Base-by-base conservation (phyloP, 1,140 invertebrate species). In the Tetranychus urticae region DNA sequence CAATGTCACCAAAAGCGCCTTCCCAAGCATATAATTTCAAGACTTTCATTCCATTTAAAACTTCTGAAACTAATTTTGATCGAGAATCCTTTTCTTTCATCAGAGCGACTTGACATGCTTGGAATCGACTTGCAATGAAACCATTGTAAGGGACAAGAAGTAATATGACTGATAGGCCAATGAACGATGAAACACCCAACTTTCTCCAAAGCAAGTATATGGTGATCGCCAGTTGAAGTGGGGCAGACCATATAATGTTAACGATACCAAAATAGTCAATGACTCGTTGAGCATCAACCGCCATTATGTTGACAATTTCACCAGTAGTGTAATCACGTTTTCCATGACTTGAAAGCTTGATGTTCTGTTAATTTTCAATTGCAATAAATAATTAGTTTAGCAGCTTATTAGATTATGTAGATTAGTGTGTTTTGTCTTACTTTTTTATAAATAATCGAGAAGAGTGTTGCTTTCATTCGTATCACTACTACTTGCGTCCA, bases 401-500 rank as follows among this genome's bases (percentile, higher is more conserved):
- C 23, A 23, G 23, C 23, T 23, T 23, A 23, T 23, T 23, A 23
- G 23, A 23, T 23, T 23, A 23, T 23, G 23, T 23, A 23, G 23
- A 23, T 23, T 23, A 23, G 23, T 23, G 23, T 23, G 23, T 23
- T 23, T 23, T 23, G 23, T 23, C 23, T 23, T 23, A 74, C 66
- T 66, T 75, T 74, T 45, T 67, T 63, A 66, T 71, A 76, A 33
- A 76, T 69, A 4, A 71, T 66, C 10, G 69, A 62, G 12, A 69
- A 74, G 8, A 76, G 39, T 13, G 70, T 64, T 6, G 71, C 68
- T 37, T 69, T 58, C 6, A 73, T 64, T 37, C 69, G 66, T 63
- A 71, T 65, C 31, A 72, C 72, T 6, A 67, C 55, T 4, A 64
- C 63, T 56, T 85, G 87, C 86, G 92, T 92, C 37, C 83, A 77